Evolutionary conservation across 2,113 vertebrate genomes (phyloP).

Genomic region (Trachemys scripta): DNA sequence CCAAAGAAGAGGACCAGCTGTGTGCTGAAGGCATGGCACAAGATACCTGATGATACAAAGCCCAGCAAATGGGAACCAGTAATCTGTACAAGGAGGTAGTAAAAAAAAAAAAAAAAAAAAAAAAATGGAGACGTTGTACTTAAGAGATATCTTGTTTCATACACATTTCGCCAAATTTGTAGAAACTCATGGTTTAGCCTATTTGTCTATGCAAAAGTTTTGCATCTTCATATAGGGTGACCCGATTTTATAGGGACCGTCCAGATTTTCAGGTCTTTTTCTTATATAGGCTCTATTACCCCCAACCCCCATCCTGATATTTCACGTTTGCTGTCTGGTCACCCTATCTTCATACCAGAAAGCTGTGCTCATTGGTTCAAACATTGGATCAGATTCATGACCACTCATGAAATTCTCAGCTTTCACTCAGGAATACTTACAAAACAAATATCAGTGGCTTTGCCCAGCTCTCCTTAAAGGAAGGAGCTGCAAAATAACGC

Average conservation of each 20-base stretch:
- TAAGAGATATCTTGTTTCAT: background rate
- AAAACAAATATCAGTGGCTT: conserved; percentile 19
- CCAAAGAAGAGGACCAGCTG: background rate
- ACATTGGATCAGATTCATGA: conserved; percentile 11
- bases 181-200: background rate
- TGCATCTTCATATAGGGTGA: background rate
- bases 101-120: background rate
- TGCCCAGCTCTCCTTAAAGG: background rate
- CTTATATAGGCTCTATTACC: too few species aligned
- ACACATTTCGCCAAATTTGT: background rate
- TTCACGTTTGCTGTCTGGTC: too few species aligned
- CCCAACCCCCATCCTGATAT: too few species aligned
- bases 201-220: conserved; percentile 4
- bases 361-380: background rate
- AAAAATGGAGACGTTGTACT: background rate
- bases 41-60: background rate
- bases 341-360: background rate
- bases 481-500: conserved; percentile 20
- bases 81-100: background rate
- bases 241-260: too few species aligned
- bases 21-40: background rate
- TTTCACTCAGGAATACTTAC: background rate
- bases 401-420: conserved; percentile 11
- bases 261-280: too few species aligned
- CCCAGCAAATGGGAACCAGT: background rate